Evolutionary conservation across 2,888 invertebrate genomes (phyloP), one percentile per base, ranked within the genome.

Genomic region (Silvanus unidentatus): DNA sequence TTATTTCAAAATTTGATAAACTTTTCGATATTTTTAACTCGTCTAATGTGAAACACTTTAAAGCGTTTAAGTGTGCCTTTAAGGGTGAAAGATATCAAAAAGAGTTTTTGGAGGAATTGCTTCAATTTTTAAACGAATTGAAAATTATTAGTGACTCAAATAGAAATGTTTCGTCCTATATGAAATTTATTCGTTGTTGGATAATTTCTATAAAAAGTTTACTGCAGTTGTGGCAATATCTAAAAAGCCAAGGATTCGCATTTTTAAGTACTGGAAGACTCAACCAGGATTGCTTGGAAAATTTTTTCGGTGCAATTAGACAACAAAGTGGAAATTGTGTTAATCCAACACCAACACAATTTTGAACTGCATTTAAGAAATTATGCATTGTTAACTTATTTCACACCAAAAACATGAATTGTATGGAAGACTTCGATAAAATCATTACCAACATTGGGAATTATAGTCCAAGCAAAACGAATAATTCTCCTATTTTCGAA

Each of bases 11-110:
- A 28, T 41, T 48, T 11, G 48, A 52, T 32, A 43, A 50, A 39
- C 34, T 50, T 10, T 52, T 54, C 44, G 47, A 50, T 29, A 34
- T 45, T 9, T 44, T 48, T 4, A 52, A 54, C 44, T 45, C 45
- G 1, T 22, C 16, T 2, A 27, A 16, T 16, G 11, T 32, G 6
- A 9, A 27, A 9, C 14, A 12, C 3, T 6, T 27, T 15, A 50
- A 50, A 39, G 4, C 36, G 13, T 43, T 45, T 11, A 42, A 45
- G 39, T 38, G 39, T n/a, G 29, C 48, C 37, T 50, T 47, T 42
- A 45, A 29, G 28, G 46, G 48, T 32, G 16, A 34, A 16, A 34
- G 37, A 40, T 44, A 43, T 27, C 45, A 49, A 37, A 29, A 32
- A 32, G 16, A 45, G 14, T 41, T 38, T 32, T 29, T 49, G n/a